A percentile compares a stretch with the other conserved stretches of the same genome.
Conservation (phyloP, 2,797 vertebrate species). For the Hypotaenidia philippensis region DNA sequence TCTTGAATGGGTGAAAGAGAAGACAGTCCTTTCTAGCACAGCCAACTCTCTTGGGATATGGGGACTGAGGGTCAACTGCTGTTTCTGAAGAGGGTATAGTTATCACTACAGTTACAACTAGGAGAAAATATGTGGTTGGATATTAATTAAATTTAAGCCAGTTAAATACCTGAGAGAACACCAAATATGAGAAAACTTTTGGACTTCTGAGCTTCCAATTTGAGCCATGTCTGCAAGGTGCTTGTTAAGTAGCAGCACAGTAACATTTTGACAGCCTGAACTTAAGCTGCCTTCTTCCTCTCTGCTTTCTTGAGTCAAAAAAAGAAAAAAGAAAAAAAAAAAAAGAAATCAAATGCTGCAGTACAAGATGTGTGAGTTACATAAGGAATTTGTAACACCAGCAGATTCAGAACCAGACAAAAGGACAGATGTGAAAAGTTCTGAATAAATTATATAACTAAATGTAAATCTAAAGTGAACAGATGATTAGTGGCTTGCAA, state of each 20-base stretch:
- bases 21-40: background rate
- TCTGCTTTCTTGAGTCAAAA: background rate
- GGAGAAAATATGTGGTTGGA: background rate
- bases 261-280: background rate
- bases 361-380: background rate
- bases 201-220: background rate
- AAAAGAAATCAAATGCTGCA: background rate
- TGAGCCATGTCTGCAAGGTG: background rate
- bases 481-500: background rate
- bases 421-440: background rate
- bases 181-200: background rate
- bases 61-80: background rate
- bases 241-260: background rate
- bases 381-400: background rate
- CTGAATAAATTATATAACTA: background rate
- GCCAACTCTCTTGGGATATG: background rate
- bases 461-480: background rate
- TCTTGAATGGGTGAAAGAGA: background rate
- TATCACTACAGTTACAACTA: background rate
- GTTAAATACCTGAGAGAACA: background rate
- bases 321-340: background rate
- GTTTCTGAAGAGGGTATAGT: background rate
- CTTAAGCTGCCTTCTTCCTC: background rate
- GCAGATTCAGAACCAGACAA: background rate
- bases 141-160: background rate